A percentile compares a stretch with the other conserved stretches of the same genome.
These are phyloP conservation scores for Oscheius sp. DNA, from an alignment of 1,140 invertebrate genomes.

Conservation along the genomic window DNA sequence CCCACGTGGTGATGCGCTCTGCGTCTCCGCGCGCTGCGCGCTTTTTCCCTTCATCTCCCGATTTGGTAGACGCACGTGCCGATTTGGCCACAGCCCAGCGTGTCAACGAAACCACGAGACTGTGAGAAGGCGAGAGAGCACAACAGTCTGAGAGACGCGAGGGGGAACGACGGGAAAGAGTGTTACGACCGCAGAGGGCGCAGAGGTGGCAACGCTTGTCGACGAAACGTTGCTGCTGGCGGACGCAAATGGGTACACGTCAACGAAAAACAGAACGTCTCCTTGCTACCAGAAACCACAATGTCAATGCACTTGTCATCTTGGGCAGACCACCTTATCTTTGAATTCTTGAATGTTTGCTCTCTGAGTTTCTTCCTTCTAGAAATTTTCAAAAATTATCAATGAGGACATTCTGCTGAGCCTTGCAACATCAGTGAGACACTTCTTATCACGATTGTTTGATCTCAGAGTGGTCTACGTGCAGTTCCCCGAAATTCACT, in stretches of 20 bases:
- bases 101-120: conserved; percentile 9
- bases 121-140: not conserved
- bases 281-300: not conserved
- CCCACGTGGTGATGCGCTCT: too few relatives aligned
- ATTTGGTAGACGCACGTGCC: conserved; percentile 7
- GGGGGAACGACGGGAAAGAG: not conserved
- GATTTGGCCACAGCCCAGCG: conserved; percentile 3
- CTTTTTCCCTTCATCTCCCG: not conserved
- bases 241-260: not conserved
- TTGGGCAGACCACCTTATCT: too few relatives aligned
- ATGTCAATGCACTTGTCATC: too few relatives aligned
- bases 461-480: too few relatives aligned
- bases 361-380: too few relatives aligned
- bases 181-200: not conserved
- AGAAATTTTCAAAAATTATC: too few relatives aligned
- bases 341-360: too few relatives aligned
- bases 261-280: not conserved
- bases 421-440: too few relatives aligned
- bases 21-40: too few relatives aligned
- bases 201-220: not conserved
- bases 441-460: too few relatives aligned
- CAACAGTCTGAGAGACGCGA: not conserved
- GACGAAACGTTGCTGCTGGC: not conserved
- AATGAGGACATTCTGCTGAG: too few relatives aligned
- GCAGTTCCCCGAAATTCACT: too few relatives aligned